These are phyloP conservation scores for Pitangus sulphuratus DNA, from an alignment of 2,797 vertebrate genomes.

Conservation along the genomic window DNA sequence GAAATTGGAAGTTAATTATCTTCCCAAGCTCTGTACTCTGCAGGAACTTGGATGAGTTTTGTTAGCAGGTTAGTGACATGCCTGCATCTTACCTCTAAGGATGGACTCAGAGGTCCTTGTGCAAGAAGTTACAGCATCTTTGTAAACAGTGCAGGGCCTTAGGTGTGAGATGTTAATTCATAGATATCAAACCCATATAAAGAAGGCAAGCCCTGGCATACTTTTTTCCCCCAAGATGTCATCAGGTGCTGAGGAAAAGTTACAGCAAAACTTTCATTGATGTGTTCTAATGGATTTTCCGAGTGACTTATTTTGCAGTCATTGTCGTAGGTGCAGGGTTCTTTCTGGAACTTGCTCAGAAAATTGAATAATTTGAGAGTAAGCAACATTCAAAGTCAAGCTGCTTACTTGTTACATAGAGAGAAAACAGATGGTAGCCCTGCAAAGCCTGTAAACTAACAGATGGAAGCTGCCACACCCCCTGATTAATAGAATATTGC, in stretches of 20 bases:
- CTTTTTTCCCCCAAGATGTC: not conserved
- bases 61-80: not conserved
- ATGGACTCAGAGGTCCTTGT: not conserved
- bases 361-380: not conserved
- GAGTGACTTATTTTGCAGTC: not conserved
- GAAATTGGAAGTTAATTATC: not conserved
- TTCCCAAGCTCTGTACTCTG: not conserved
- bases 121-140: not conserved
- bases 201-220: not conserved
- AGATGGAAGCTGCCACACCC: conserved; percentile 58
- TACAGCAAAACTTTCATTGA: not conserved
- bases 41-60: not conserved
- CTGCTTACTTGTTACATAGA: conserved; percentile 14
- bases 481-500: conserved; percentile 19
- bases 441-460: conserved; percentile 49
- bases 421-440: conserved; percentile 55
- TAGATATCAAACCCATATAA: not conserved
- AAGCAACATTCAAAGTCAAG: not conserved
- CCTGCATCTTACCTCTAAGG: not conserved
- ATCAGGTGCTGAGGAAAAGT: not conserved
- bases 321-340: not conserved
- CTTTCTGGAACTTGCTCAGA: not conserved
- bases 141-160: not conserved
- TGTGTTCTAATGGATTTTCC: not conserved
- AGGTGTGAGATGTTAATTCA: not conserved